Conservation (phyloP, 2,797 vertebrate genomes). For the Threskiornis aethiopicus region DNA sequence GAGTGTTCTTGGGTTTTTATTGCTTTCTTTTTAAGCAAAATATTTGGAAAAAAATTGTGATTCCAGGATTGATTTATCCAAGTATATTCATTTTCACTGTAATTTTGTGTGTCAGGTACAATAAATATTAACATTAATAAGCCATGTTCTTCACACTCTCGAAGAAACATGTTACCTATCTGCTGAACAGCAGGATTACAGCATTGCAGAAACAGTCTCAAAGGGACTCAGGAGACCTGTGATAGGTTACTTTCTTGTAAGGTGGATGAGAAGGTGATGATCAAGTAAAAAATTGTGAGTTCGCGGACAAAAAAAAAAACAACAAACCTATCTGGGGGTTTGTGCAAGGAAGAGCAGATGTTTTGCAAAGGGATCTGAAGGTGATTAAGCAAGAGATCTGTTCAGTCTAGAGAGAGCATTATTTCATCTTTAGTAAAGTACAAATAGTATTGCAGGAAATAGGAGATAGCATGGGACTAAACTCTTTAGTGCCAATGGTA, state of each 20-base stretch:
- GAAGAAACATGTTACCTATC: not conserved
- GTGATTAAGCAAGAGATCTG: not conserved
- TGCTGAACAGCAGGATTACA: not conserved
- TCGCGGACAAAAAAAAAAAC: not conserved
- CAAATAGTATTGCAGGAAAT: not conserved
- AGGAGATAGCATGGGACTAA: not conserved
- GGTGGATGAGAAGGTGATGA: not conserved
- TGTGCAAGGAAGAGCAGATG: not conserved
- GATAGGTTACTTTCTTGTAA: not conserved
- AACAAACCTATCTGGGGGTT: accelerated
- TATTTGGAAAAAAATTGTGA: not conserved
- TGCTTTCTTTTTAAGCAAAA: not conserved
- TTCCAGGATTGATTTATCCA: not conserved
- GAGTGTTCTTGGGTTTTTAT: not conserved
- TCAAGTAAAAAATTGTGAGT: not conserved
- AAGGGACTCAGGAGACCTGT: not conserved
- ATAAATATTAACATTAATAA: not conserved
- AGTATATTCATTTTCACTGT: not conserved
- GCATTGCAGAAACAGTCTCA: not conserved
- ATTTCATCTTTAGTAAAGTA: not conserved
- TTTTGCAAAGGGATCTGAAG: not conserved
- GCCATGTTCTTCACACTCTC: not conserved
- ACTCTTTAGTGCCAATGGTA: not conserved
- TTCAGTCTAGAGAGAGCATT: not conserved
- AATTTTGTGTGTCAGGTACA: not conserved